Evolutionary conservation across 2,113 vertebrate genomes (phyloP).

Genomic region (Daboia siamensis): DNA sequence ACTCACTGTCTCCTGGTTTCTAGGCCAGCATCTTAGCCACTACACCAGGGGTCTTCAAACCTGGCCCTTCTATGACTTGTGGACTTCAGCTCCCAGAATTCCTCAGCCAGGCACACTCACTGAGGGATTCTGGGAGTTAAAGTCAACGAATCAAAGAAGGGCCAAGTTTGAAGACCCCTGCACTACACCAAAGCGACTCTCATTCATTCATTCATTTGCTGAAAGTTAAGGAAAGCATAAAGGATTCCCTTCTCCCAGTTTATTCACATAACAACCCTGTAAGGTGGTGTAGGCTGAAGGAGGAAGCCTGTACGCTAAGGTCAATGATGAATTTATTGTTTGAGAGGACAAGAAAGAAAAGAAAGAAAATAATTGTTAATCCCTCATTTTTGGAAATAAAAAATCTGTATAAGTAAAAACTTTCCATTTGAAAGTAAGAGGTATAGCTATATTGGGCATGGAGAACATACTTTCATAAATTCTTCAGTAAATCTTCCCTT

Average conservation of each 20-base stretch:
- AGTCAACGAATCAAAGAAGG: no score
- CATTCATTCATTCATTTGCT: neutral
- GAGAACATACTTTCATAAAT: neutral
- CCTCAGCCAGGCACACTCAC: no score
- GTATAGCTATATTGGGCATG: neutral
- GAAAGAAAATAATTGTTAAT: neutral
- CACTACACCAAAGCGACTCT: no score
- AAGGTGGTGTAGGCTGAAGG: neutral
- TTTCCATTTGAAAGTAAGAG: neutral
- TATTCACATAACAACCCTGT: neutral
- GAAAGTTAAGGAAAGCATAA: neutral
- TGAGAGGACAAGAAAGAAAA: neutral
- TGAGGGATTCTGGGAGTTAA: no score
- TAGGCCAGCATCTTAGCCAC: neutral
- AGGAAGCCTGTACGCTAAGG: neutral
- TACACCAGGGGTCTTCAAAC: neutral
- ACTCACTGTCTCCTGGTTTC: neutral
- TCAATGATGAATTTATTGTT: neutral
- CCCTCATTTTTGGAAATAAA: neutral
- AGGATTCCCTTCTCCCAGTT: neutral
- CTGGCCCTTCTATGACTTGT: no score
- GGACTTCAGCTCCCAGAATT: no score
- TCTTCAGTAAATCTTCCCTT: neutral
- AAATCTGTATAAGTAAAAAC: neutral
- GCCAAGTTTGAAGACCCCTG: no score